Evolutionary conservation across 2,888 invertebrate species (phyloP), one percentile per base, ranked within the genome.

Genomic region (Neoitamus cyanurus): DNA sequence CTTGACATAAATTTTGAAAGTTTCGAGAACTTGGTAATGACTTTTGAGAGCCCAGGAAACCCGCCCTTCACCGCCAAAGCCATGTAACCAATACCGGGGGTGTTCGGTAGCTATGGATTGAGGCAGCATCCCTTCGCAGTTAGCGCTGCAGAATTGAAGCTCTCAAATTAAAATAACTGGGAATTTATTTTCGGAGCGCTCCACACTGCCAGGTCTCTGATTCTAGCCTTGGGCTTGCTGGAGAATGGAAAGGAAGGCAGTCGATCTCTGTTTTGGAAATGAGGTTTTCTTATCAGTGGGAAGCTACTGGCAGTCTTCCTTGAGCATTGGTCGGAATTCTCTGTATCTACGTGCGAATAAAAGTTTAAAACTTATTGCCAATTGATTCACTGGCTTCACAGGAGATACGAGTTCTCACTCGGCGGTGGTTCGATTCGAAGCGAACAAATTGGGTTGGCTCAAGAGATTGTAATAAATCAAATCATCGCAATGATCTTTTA

Each of bases 1-100:
- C 46, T 75, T 42, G 75, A 5, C 75, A 42, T 75, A 37, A 42
- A 75, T 75, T 75, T 46, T 0, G 75, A 42, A 75, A 75, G 42
- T 75, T 75, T 42, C 28, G 42, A 75, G 7, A 28, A 75, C 37
- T 37, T 75, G 20, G 11, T 75, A 75, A 75, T 25, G 28, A 75
- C 42, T 20, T 75, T n/a, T 37, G 15, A 72, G 11, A 15, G 72
- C 1, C 25, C 20, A 6, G 20, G 25, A 7, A 25, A 20, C 9
- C 9, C 7, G 25, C 25, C 58, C 37, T 31, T 31, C 37, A 37
- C 37, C 13, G 7, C 9, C 37, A 37, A 2, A 2, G 31, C 31
- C 2, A 31, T 37, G 37, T 37, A 2, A 11, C 37, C 2, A 7
- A 37, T 25, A 9, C 9, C 34, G 7, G 58, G 25, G 2, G 3